Evolutionary conservation across 1,140 invertebrate species (phyloP).

Genomic region (Apis cerana): DNA sequence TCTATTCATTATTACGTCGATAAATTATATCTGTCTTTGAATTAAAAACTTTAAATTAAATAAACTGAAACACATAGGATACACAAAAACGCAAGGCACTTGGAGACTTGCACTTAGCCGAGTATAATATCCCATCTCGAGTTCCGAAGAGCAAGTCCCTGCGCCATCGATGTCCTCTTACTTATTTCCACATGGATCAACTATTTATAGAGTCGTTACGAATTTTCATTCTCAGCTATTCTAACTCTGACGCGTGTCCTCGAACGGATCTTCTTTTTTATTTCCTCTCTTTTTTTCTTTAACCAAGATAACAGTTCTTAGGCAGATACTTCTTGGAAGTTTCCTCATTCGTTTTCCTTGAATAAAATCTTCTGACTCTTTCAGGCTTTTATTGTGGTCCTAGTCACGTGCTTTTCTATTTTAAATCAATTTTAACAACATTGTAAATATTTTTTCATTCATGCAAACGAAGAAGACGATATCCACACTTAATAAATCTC

Average conservation of each 20-base stretch:
- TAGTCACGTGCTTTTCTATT: constrained; percentile 7
- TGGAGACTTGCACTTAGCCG: not conserved
- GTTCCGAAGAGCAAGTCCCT: constrained; percentile 9
- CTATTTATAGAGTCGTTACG: constrained; percentile 9
- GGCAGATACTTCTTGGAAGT: constrained; percentile 30
- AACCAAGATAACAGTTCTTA: not conserved
- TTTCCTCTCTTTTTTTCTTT: not conserved
- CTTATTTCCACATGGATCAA: constrained; percentile 1
- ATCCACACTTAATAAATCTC: too few relatives aligned
- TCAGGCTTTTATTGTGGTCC: constrained; percentile 45
- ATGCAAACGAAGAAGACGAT: not conserved
- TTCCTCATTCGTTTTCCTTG: too few relatives aligned
- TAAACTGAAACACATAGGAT: not conserved
- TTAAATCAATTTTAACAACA: not conserved
- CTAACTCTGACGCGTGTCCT: constrained; percentile 3
- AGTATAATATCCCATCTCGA: not conserved
- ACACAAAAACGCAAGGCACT: constrained; percentile 12
- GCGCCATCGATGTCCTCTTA: constrained; percentile 17
- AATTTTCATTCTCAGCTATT: not conserved
- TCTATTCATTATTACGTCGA: not conserved
- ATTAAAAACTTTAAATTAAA: not conserved
- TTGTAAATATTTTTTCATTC: not conserved
- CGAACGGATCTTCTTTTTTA: not conserved
- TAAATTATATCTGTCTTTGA: not conserved
- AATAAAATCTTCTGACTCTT: not conserved